Conservation (phyloP, 1,140 invertebrate species). For the Drosophila rufa region DNA sequence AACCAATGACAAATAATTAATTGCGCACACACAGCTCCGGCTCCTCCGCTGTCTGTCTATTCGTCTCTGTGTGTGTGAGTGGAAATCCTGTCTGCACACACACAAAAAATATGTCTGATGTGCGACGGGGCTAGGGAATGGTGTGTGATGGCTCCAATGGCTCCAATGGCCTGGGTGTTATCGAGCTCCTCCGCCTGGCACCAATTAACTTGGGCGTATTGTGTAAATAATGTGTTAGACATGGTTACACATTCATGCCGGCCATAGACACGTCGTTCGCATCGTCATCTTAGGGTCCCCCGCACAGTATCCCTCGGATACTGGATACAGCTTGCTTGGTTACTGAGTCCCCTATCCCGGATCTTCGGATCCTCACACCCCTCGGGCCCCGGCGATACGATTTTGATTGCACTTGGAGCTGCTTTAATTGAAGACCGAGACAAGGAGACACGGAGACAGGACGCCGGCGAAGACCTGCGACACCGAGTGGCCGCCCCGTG, state of each 20-base stretch:
- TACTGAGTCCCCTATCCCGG: neutral
- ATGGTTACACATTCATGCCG: constrained; percentile 57
- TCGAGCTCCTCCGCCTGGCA: constrained; percentile 24
- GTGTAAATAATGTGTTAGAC: constrained; percentile 78
- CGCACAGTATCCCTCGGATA: neutral
- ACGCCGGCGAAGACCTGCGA: constrained; percentile 3
- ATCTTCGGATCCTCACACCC: neutral
- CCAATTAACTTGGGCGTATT: constrained; percentile 74
- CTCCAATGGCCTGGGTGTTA: constrained; percentile 14
- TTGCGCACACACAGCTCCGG: constrained; percentile 53
- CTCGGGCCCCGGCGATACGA: constrained; percentile 9
- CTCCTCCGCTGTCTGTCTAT: neutral
- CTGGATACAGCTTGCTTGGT: neutral
- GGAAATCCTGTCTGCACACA: constrained; percentile 41
- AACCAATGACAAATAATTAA: constrained; percentile 81
- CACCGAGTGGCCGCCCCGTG: constrained; percentile 7
- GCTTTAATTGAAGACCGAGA: constrained; percentile 48
- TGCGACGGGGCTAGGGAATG: constrained; percentile 3
- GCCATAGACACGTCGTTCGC: constrained; percentile 44
- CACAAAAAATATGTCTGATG: constrained; percentile 59
- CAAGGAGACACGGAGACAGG: neutral
- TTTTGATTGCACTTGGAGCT: constrained; percentile 46
- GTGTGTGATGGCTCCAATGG: constrained; percentile 7
- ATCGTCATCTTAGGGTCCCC: constrained; percentile 19
- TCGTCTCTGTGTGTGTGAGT: constrained; percentile 1